Evolutionary conservation across 2,113 vertebrate species (phyloP).

Genomic region (Guaruba guarouba): DNA sequence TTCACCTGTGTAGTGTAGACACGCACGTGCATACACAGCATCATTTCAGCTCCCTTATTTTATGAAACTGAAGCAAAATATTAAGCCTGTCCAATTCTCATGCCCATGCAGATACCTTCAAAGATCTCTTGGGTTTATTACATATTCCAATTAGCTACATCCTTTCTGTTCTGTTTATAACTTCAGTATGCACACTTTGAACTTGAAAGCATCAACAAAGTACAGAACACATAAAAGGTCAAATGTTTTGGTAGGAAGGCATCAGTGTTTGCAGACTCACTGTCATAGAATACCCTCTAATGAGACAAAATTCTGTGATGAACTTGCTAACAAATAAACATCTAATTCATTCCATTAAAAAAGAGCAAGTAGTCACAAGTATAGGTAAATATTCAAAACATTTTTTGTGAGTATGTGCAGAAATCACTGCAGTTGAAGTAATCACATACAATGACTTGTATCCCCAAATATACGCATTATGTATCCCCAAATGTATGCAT

Average conservation of each 20-base stretch:
- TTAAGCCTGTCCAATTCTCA: neutral
- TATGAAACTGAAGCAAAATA: neutral
- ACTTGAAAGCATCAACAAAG: conserved; percentile 9
- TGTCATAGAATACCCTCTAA: neutral
- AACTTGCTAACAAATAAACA: neutral
- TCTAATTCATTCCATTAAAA: neutral
- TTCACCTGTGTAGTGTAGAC: neutral
- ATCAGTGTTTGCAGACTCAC: neutral
- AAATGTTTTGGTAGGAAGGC: neutral
- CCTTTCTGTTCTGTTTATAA: neutral
- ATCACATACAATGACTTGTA: neutral
- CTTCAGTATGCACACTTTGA: neutral
- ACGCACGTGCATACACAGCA: fast-evolving
- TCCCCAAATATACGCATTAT: neutral
- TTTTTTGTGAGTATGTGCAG: neutral
- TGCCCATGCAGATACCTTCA: neutral
- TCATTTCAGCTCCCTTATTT: neutral
- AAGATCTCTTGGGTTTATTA: neutral
- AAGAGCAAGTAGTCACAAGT: neutral
- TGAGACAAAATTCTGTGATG: neutral
- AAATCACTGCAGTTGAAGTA: neutral
- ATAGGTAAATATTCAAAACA: neutral
- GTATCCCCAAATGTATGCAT: neutral
- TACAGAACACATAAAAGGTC: neutral
- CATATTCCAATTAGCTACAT: neutral